These are phyloP conservation scores for Tarsius wallacei DNA, from an alignment of 2,797 vertebrate species.

Conservation along the genomic window DNA sequence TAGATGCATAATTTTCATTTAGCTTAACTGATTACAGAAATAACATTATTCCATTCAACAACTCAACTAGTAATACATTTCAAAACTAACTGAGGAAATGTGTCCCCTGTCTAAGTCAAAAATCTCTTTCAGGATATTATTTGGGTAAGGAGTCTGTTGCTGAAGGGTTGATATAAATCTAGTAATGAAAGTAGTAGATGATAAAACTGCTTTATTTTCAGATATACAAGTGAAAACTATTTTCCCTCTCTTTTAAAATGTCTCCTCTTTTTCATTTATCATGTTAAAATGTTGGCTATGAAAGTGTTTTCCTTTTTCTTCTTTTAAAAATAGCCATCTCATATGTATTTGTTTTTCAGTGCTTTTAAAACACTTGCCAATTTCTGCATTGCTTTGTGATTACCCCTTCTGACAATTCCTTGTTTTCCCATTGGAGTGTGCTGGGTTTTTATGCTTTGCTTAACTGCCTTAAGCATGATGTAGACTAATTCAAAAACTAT, in stretches of 20 bases:
- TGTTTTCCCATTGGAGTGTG: background rate
- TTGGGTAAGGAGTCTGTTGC: background rate
- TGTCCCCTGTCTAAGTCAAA: background rate
- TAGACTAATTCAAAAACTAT: conserved; percentile 2
- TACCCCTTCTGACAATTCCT: background rate
- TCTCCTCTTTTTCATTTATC: background rate
- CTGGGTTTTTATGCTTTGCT: conserved; percentile 35
- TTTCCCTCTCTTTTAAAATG: background rate
- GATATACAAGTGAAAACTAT: background rate
- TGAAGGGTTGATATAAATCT: background rate
- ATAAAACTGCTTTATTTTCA: background rate
- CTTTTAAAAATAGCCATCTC: conserved; percentile 36
- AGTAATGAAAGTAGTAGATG: background rate
- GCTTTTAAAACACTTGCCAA: background rate
- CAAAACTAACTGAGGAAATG: background rate
- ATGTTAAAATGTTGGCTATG: background rate
- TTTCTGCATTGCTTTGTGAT: conserved; percentile 56
- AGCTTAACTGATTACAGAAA: conserved; percentile 3
- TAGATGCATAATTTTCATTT: conserved; percentile 5
- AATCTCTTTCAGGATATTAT: background rate
- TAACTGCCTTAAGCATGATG: background rate
- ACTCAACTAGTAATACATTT: background rate
- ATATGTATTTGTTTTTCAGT: conserved; percentile 53
- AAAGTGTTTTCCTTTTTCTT: conserved; percentile 31
- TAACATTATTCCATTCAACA: background rate